A percentile compares a stretch with the other conserved stretches of the same genome.
Evolutionary conservation across 2,113 vertebrate genomes (phyloP).

Genomic region (Eurystomus gularis): DNA sequence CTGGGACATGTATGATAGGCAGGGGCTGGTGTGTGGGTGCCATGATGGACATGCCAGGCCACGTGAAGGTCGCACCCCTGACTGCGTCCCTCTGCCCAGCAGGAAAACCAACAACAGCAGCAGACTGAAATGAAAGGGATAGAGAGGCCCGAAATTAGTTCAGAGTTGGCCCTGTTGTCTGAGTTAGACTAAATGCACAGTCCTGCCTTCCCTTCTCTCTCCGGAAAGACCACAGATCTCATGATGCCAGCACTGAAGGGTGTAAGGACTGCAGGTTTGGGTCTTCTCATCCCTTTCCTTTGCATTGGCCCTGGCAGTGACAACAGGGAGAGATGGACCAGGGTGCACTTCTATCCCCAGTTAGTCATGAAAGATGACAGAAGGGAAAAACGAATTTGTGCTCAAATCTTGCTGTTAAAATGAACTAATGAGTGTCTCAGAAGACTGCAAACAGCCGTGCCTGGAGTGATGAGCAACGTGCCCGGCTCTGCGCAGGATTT

Average conservation of each 20-base stretch:
- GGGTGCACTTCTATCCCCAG: not conserved
- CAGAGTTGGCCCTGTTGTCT: not conserved
- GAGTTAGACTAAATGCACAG: not conserved
- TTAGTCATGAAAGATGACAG: not conserved
- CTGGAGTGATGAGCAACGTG: not conserved
- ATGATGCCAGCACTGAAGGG: not conserved
- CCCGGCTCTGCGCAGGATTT: not conserved
- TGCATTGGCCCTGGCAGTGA: not conserved
- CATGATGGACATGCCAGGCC: accelerated
- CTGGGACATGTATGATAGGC: not conserved
- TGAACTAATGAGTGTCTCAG: not conserved
- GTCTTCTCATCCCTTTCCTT: not conserved
- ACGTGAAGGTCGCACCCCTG: not conserved
- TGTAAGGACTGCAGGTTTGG: not conserved
- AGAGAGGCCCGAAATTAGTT: not conserved
- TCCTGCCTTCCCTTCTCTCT: not conserved
- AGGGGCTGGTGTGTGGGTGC: accelerated
- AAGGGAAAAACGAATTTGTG: not conserved
- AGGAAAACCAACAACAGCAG: not conserved
- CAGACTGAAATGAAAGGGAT: not conserved
- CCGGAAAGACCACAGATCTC: not conserved
- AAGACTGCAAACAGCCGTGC: not conserved
- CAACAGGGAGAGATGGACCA: not conserved
- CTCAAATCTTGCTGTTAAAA: not conserved
- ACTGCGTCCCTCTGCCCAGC: not conserved